Evolutionary conservation across 1,140 invertebrate genomes (phyloP).

Genomic region (Panagrolaimus sp.): DNA sequence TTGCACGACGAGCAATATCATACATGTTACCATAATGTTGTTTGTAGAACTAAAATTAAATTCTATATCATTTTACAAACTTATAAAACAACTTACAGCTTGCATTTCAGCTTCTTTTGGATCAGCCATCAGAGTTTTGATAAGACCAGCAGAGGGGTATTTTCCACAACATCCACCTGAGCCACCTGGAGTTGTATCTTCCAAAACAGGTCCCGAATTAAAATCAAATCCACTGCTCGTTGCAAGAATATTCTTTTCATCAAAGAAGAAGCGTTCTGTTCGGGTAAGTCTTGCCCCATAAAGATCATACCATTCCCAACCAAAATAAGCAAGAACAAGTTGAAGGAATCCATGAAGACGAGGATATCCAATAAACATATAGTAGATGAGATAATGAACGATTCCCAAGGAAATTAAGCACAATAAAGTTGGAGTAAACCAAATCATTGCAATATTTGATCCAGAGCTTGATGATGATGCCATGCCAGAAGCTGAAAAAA

Average conservation of each 20-base stretch:
- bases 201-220: conserved; percentile 9
- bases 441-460: no score
- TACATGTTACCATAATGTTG: conserved; percentile 19
- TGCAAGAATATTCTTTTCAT: conserved; percentile 22
- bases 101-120: conserved; percentile 22
- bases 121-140: neutral
- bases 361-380: no score
- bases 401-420: no score
- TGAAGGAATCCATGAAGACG: no score
- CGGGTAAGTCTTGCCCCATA: neutral
- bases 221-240: conserved; percentile 20
- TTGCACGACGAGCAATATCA: neutral
- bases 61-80: neutral
- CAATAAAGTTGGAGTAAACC: no score
- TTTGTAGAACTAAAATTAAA: conserved; percentile 17
- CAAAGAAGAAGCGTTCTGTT: conserved; percentile 18
- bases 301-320: neutral
- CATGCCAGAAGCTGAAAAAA: no score
- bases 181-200: conserved; percentile 22
- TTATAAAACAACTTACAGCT: conserved; percentile 8
- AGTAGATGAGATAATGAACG: no score
- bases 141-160: conserved; percentile 12
- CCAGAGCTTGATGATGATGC: no score
- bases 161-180: conserved; percentile 15
- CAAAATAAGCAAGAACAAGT: neutral